Conservation (phyloP, 2,888 invertebrate species). For the Parnassius smintheus region DNA sequence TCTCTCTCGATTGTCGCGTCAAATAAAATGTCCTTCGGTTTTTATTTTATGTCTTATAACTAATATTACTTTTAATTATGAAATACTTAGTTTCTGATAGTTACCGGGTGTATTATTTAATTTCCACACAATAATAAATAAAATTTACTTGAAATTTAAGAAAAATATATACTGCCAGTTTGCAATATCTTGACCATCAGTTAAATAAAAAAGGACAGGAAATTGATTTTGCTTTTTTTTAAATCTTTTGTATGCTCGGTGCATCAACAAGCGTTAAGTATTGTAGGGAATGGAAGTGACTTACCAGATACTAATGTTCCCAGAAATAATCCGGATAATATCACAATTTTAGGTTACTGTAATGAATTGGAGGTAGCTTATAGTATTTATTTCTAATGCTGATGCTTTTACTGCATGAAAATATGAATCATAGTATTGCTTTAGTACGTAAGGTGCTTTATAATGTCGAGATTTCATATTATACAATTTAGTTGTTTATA, state of each 20-base stretch:
- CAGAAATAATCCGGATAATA: conserved; percentile 19
- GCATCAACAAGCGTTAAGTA: conserved; percentile 36
- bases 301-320: conserved; percentile 42
- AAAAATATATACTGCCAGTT: no score
- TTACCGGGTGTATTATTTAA: no score
- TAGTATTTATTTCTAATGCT: no score
- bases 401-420: neutral
- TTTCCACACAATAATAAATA: no score
- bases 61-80: no score
- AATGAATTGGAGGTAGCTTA: neutral
- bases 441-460: conserved; percentile 9
- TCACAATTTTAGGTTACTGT: conserved; percentile 16
- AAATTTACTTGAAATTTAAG: neutral
- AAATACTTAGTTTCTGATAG: no score
- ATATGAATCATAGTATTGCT: conserved; percentile 3
- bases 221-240: conserved; percentile 5
- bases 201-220: conserved; percentile 5
- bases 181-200: no score
- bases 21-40: no score
- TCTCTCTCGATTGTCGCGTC: no score
- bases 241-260: conserved; percentile 36
- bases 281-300: conserved; percentile 64
- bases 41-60: no score
- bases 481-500: conserved; percentile 7
- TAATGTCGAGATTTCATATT: conserved; percentile 7